Percentiles rank a stretch among this genome's conserved stretches.
phyloP scores from a whole-genome alignment of 2,888 invertebrate genomes.

The Pseudoips prasinana region DNA sequence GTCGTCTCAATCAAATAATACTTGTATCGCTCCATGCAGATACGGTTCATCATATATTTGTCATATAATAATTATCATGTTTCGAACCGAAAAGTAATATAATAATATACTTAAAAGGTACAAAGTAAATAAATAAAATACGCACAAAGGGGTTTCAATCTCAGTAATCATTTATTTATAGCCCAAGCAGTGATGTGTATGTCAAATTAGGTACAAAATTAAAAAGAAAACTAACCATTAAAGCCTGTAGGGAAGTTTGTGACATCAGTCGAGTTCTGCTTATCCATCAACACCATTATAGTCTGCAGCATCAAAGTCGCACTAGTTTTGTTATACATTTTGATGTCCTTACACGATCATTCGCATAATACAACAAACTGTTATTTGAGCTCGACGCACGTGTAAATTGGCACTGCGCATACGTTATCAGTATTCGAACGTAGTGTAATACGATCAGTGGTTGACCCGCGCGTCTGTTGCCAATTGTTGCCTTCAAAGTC shows the following conservation, averaged over 20 bases:
- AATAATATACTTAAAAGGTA: too few relatives aligned
- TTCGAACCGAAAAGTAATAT: too few relatives aligned
- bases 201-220: too few relatives aligned
- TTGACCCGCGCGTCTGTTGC: constrained; percentile 26
- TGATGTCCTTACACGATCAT: constrained; percentile 12
- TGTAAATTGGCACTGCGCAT: constrained; percentile 30
- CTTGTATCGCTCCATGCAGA: too few relatives aligned
- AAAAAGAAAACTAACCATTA: constrained; percentile 63
- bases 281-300: constrained; percentile 75
- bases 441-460: constrained; percentile 19
- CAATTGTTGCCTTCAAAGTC: constrained; percentile 48
- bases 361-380: constrained; percentile 2
- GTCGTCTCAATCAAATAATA: too few relatives aligned
- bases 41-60: too few relatives aligned
- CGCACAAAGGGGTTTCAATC: too few relatives aligned
- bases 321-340: constrained; percentile 74
- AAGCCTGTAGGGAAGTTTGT: constrained; percentile 60
- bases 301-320: constrained; percentile 77
- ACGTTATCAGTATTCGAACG: constrained; percentile 21
- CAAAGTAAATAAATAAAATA: too few relatives aligned
- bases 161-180: too few relatives aligned
- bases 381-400: constrained; percentile 24
- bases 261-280: constrained; percentile 69
- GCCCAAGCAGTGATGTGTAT: too few relatives aligned
- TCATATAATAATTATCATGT: too few relatives aligned